Evolutionary conservation across 2,113 vertebrate genomes (phyloP), one percentile per base, ranked within the genome.

Genomic region (Pterocles burchelli): DNA sequence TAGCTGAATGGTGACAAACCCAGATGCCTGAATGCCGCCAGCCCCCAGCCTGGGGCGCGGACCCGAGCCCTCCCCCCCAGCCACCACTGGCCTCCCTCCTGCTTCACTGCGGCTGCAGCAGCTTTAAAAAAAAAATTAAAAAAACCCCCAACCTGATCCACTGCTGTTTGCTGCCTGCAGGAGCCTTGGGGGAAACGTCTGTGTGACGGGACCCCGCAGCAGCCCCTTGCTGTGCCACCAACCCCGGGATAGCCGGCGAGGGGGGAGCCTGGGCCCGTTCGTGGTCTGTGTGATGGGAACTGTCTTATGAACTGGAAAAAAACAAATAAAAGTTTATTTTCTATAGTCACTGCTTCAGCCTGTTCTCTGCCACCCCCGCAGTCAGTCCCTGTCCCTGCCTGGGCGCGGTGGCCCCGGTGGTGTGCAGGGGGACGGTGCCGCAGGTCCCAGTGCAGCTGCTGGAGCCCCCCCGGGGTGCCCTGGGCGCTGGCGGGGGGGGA

Each of bases 241-340:
- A 24, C 17, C 36, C 49, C 33, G 7, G 3, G 2, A 55, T 76
- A 71, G 94, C 2, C 0, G 84, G 84, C 58, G 63, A 81, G 79
- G 86, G 92, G 78, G 6, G n/a, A 95, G 93, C 85, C 90, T 17
- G 14, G 58, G 95, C 36, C 94, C 84, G 59, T 83, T 49, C 61
- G 67, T 93, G 97, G 93, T 98, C 91, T 98, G 91, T 97, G 96
- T 98, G 89, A 97, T 79, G 95, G 97, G 95, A 97, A 96, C 97
- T 97, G 92, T 98, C 97, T 97, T 97, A 91, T 96, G 96, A 98
- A 98, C 98, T 98, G 98, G 98, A 96, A 65, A 97, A 74, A 97
- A 97, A 97, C 57, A 91, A 97, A 97, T 97, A 98, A 98, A 98
- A 98, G 88, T 94, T 97, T 98, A 98, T 98, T 98, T 98, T 98